These are phyloP conservation scores for Diacarnus erythraeanus DNA, from an alignment of 37 sponge, comb jelly and placozoan genomes.

Conservation along the genomic window DNA sequence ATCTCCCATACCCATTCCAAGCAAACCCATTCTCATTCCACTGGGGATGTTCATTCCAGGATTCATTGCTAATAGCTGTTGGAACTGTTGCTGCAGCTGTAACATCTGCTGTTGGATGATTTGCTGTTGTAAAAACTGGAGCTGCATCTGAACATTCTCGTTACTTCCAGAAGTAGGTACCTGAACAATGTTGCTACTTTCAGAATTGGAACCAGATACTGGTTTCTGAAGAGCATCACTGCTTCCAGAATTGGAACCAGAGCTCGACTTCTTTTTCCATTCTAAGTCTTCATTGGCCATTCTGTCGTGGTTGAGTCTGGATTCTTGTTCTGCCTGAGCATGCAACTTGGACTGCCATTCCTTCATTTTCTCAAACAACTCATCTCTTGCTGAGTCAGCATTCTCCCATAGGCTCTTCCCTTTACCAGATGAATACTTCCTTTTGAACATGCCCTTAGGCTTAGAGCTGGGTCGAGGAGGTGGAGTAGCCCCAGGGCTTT, in stretches of 20 bases:
- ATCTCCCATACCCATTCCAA: not conserved
- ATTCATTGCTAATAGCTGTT: slow-evolving; percentile 2
- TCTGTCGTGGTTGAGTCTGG: too few species aligned
- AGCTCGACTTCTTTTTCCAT: too few species aligned
- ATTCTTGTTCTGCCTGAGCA: not conserved
- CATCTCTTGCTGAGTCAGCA: not conserved
- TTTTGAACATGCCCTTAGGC: not conserved
- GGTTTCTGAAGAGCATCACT: not conserved
- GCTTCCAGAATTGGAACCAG: not conserved
- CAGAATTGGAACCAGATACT: not conserved
- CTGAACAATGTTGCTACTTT: not conserved
- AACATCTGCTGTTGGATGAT: slow-evolving; percentile 47
- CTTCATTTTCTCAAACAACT: slow-evolving; percentile 36
- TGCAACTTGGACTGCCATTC: slow-evolving; percentile 23
- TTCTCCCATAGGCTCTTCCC: not conserved
- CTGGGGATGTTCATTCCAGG: not conserved
- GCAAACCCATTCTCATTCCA: not conserved
- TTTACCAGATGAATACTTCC: not conserved
- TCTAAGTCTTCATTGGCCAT: not conserved
- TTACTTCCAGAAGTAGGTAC: not conserved
- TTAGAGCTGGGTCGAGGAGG: not conserved
- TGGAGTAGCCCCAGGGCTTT: not conserved
- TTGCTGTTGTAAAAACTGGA: slow-evolving; percentile 63
- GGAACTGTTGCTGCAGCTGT: slow-evolving; percentile 37
- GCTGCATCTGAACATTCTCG: slow-evolving; percentile 44